Percentiles rank a stretch among this genome's conserved stretches.
Evolutionary conservation across 2,888 invertebrate species (phyloP).

Genomic region (Leptopilina drosophilae): DNA sequence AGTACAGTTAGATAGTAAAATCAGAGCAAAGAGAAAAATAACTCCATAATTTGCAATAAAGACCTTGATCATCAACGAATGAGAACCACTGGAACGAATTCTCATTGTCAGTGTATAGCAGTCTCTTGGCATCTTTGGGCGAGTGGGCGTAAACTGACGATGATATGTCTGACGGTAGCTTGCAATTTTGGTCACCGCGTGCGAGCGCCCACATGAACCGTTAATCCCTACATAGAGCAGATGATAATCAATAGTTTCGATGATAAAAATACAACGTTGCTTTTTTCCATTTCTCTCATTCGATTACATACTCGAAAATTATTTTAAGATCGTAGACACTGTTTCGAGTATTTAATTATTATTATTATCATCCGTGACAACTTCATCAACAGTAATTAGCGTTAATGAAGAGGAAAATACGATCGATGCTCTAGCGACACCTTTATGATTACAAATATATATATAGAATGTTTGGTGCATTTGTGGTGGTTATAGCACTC

Average conservation of each 20-base stretch:
- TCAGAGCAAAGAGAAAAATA: too few relatives aligned
- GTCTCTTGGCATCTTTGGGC: constrained; percentile 65
- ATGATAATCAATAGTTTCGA: neutral
- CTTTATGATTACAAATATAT: neutral
- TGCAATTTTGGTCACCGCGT: constrained; percentile 52
- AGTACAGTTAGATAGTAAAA: too few relatives aligned
- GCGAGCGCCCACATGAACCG: constrained; percentile 20
- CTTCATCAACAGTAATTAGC: constrained; percentile 10
- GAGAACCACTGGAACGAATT: constrained; percentile 62
- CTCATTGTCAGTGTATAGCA: constrained; percentile 64
- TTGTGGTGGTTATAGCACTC: neutral
- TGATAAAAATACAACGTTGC: too few relatives aligned
- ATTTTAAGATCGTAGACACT: neutral
- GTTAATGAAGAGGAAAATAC: constrained; percentile 27
- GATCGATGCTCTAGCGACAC: constrained; percentile 19
- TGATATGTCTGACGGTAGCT: constrained; percentile 61
- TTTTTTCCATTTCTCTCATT: too few relatives aligned
- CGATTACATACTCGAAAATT: too few relatives aligned
- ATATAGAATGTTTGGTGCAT: neutral
- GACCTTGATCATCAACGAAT: constrained; percentile 40
- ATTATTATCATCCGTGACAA: neutral
- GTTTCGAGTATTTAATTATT: neutral
- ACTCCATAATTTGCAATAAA: too few relatives aligned
- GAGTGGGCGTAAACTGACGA: constrained; percentile 63
- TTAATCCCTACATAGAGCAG: neutral